Evolutionary conservation across 1,140 invertebrate genomes (phyloP).

Genomic region (Pentalonia nigronervosa): DNA sequence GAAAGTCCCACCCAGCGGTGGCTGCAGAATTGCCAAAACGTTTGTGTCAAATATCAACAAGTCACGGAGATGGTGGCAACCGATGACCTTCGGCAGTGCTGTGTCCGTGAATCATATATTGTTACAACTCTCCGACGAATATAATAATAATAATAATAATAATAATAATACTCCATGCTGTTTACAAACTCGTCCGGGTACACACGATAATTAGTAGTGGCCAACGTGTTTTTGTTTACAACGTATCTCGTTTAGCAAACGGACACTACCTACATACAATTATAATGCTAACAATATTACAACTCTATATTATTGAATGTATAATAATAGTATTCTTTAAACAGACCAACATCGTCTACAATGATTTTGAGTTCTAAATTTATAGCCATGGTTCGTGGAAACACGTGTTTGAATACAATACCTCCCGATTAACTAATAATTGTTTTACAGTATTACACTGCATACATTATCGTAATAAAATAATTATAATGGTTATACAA

Average conservation of each 20-base stretch:
- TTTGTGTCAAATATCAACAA: conserved; percentile 37
- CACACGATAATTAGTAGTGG: background rate
- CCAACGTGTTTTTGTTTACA: background rate
- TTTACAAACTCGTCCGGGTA: background rate
- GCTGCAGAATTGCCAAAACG: background rate
- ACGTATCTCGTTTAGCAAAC: background rate
- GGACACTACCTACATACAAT: background rate
- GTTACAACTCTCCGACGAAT: background rate
- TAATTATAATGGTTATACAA: background rate
- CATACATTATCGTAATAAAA: background rate
- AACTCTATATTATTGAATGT: background rate
- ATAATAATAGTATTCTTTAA: background rate
- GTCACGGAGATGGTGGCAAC: background rate
- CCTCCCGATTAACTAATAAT: background rate
- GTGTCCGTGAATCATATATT: conserved; percentile 22
- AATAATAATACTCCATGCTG: background rate
- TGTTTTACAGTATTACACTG: background rate
- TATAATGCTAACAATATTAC: too few species aligned
- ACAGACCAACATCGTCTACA: background rate
- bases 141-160: conserved; percentile 33
- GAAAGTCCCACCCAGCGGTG: background rate
- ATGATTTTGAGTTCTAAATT: background rate
- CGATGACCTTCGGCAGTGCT: conserved; percentile 5
- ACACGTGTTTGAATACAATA: background rate
- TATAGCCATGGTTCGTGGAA: background rate